phyloP scores from a whole-genome alignment of 2,113 vertebrate genomes.

The Sturnira hondurensis region DNA sequence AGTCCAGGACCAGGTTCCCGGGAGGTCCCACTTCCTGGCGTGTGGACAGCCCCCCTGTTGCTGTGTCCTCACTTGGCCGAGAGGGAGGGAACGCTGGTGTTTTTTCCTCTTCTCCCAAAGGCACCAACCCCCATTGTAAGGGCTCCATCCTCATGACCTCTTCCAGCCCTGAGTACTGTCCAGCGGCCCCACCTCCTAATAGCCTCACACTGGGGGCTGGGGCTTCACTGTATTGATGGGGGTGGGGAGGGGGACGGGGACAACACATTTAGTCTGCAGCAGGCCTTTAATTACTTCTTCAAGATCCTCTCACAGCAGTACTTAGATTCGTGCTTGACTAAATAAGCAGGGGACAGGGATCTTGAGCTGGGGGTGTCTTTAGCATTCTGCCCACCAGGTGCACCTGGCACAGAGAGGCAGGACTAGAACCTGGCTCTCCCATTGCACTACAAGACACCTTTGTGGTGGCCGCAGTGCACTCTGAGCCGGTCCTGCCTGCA shows the following conservation, averaged over 20 bases:
- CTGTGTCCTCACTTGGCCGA: rapidly evolving
- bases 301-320: background rate
- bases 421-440: background rate
- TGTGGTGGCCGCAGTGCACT: background rate
- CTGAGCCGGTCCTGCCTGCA: background rate
- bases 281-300: background rate
- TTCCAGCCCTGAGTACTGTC: background rate
- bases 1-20: background rate
- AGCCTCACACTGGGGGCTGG: background rate
- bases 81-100: background rate
- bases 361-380: background rate
- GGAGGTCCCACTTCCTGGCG: background rate
- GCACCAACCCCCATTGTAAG: rapidly evolving
- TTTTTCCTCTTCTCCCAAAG: background rate
- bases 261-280: background rate
- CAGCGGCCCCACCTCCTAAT: background rate
- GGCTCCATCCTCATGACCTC: too few species aligned
- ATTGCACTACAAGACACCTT: background rate
- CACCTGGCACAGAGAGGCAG: background rate
- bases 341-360: background rate
- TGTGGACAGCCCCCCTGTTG: background rate
- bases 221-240: background rate
- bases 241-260: background rate
- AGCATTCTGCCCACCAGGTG: background rate
- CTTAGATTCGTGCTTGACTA: background rate